Base-by-base conservation (phyloP, 2,888 invertebrate species). In the Bellardia pandia region DNA sequence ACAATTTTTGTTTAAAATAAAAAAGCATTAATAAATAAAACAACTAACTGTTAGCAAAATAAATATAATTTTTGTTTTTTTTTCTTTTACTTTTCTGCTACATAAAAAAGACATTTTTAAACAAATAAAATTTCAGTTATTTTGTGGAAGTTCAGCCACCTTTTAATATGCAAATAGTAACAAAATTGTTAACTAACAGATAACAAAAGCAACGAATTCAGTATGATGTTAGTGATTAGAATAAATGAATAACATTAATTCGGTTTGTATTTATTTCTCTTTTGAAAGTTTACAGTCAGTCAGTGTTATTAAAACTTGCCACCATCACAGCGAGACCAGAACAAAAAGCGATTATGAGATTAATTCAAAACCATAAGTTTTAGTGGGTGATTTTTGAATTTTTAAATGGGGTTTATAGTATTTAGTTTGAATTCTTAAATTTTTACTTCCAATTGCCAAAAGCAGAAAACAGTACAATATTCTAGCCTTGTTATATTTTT, bases 181-280 rank as follows among this genome's bases (percentile, higher is more conserved):
- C 5, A 66, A 14, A 45, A 45, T 23, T 23, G 23, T 66, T 66
- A 16, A 9, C 6, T 66, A 66, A 66, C 23, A n/a, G 3, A 3
- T 40, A 64, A 40, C 23, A 66, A 66, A 42, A 66, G 37, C 5
- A 66, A 42, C 30, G 42, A 45, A 45, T 66, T 42, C 45, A 51
- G 66, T 16, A 13, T 53, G 66, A 51, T 64, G 37, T 66, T 40
- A 66, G 76, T 77, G 76, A 64, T 66, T 66, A 77, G 76, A 77
- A 77, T 77, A 66, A 77, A 77, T 77, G 76, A 77, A 77, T 66
- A 51, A 40, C 53, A 77, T 77, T 77, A 66, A 64, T 23, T 45
- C 45, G 3, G 33, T 23, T 64, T 66, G 16, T 4, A 66, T 66
- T 42, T 42, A 16, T 6, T 42, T 2, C 16, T 14, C 23, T 66